Evolutionary conservation across 2,888 invertebrate species (phyloP).

Genomic region (Acanthosepion lycidas): DNA sequence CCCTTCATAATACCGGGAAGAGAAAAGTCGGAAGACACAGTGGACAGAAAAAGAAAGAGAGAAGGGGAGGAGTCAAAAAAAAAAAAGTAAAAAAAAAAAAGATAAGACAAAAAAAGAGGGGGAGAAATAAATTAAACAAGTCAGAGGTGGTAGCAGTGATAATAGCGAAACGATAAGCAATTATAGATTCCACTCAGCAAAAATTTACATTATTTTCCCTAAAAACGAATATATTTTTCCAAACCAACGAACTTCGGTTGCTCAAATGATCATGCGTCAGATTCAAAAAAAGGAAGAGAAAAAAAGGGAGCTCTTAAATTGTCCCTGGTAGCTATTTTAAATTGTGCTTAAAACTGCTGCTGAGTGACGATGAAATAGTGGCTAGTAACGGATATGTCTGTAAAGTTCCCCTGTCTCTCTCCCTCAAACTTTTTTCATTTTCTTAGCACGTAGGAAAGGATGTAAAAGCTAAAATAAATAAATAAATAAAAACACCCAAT

Average conservation of each 20-base stretch:
- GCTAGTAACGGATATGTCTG: too few species aligned
- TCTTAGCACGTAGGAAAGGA: too few species aligned
- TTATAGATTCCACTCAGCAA: slow-evolving; percentile 16
- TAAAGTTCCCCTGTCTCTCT: too few species aligned
- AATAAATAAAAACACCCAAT: too few species aligned
- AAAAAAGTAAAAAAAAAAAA: not conserved
- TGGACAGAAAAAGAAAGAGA: not conserved
- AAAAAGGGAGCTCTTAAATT: too few species aligned
- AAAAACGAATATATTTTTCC: not conserved
- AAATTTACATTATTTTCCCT: slow-evolving; percentile 17
- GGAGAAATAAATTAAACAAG: not conserved
- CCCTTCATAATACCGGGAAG: not conserved
- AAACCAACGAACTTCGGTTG: not conserved
- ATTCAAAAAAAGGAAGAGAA: not conserved
- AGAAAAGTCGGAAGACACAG: not conserved
- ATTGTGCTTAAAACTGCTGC: not conserved
- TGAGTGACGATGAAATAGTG: too few species aligned
- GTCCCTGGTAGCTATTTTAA: not conserved
- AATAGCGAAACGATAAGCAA: not conserved
- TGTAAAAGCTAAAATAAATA: too few species aligned
- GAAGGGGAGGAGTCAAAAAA: not conserved
- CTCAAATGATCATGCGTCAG: not conserved
- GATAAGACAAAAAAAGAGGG: not conserved
- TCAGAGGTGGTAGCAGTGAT: not conserved
- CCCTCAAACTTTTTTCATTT: too few species aligned